Conservation (phyloP, 1,140 invertebrate species). For the Oncopodura yosiiana region DNA sequence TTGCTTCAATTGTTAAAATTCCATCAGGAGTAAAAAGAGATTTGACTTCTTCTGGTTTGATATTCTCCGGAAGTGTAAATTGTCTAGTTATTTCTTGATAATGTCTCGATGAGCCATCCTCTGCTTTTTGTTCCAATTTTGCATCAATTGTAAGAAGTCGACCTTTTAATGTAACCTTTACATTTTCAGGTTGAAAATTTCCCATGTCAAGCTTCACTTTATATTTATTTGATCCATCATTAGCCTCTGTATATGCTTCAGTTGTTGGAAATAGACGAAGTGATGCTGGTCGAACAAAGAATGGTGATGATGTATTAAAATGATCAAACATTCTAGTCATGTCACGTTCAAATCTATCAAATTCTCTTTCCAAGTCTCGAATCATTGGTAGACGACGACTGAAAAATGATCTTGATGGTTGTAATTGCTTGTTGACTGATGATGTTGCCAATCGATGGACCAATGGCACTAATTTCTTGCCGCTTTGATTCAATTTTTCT, state of each 20-base stretch:
- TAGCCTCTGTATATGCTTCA: conserved; percentile 15
- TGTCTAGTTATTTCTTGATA: conserved; percentile 40
- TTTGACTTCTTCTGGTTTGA: conserved; percentile 39
- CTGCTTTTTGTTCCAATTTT: conserved; percentile 34
- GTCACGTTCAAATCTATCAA: conserved; percentile 34
- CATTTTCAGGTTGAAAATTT: conserved; percentile 37
- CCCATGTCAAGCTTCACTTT: conserved; percentile 11
- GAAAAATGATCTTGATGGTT: neutral
- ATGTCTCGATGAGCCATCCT: conserved; percentile 37
- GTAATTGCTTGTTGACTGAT: neutral
- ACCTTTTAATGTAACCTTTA: conserved; percentile 37
- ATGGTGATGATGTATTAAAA: conserved; percentile 3
- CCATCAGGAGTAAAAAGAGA: conserved; percentile 39
- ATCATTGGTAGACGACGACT: conserved; percentile 25
- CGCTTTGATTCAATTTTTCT: too few species aligned
- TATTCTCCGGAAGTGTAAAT: conserved; percentile 40
- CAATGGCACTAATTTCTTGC: neutral
- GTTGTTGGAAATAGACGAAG: conserved; percentile 12
- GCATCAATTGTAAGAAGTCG: conserved; percentile 36
- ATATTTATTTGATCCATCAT: conserved; percentile 17
- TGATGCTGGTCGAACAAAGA: neutral
- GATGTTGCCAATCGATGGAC: neutral
- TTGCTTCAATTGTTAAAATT: conserved; percentile 39
- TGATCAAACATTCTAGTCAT: conserved; percentile 10
- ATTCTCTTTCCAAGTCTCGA: conserved; percentile 33